Evolutionary conservation across 2,797 vertebrate species (phyloP).

Genomic region (Coregonus suidteri): DNA sequence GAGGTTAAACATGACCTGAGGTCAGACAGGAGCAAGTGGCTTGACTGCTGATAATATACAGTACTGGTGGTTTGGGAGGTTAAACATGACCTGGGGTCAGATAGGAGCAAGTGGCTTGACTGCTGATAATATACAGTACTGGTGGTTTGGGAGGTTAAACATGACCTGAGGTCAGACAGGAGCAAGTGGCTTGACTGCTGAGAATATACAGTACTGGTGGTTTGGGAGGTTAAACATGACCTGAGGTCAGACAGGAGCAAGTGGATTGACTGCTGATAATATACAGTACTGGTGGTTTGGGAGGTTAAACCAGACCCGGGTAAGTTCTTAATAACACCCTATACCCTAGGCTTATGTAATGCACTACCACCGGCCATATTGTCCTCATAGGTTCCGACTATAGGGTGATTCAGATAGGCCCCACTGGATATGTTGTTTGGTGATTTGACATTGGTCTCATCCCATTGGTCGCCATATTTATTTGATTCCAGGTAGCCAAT

Average conservation of each 20-base stretch:
- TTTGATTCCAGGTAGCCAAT: conserved; percentile 81
- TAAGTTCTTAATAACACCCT: neutral
- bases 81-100: too few species aligned
- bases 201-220: neutral
- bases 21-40: too few species aligned
- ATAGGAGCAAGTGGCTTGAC: too few species aligned
- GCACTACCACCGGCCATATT: neutral
- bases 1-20: too few species aligned
- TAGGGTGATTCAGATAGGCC: neutral
- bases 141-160: neutral
- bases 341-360: too few species aligned
- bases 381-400: neutral
- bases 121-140: too few species aligned
- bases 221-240: neutral
- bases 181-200: neutral
- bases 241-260: neutral
- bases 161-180: neutral
- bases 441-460: neutral
- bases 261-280: neutral
- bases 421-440: neutral
- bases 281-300: neutral
- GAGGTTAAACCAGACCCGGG: neutral
- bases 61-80: too few species aligned
- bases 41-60: too few species aligned
- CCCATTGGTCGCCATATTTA: neutral